A percentile compares a stretch with the other conserved stretches of the same genome.
phyloP scores from a whole-genome alignment of 2,888 invertebrate species.

The Uropetala carovei region DNA sequence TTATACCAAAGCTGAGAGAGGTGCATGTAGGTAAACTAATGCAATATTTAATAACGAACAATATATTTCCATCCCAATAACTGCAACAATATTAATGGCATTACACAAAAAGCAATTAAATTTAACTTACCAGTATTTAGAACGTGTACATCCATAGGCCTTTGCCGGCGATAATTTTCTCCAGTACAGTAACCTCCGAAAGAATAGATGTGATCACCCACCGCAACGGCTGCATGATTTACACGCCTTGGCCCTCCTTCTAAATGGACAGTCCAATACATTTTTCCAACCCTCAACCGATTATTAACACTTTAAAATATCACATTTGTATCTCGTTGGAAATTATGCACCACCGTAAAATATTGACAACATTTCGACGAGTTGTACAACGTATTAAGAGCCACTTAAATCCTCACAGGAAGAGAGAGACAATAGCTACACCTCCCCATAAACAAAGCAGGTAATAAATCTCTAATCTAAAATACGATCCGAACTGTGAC shows the following conservation, averaged over 20 bases:
- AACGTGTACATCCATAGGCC: constrained; percentile 91
- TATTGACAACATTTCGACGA: neutral
- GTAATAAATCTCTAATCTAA: neutral
- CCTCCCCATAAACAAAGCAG: neutral
- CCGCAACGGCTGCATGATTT: constrained; percentile 92
- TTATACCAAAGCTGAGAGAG: no score
- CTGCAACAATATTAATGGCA: neutral
- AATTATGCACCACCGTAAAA: constrained; percentile 10
- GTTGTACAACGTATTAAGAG: neutral
- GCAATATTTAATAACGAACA: no score
- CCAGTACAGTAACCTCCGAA: constrained; percentile 95
- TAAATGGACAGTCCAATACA: constrained; percentile 91
- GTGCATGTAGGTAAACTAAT: no score
- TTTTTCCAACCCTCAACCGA: constrained; percentile 71
- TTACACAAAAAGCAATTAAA: constrained; percentile 49
- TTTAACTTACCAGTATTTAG: constrained; percentile 83
- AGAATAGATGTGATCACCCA: constrained; percentile 88
- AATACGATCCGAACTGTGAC: neutral
- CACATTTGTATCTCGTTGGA: neutral
- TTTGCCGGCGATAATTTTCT: constrained; percentile 85
- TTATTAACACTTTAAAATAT: neutral
- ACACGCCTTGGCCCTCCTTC: constrained; percentile 95
- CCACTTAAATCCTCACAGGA: neutral
- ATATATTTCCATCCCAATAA: neutral
- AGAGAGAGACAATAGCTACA: neutral